Evolutionary conservation across 2,113 vertebrate species (phyloP).

Genomic region (Zapus hudsonius): DNA sequence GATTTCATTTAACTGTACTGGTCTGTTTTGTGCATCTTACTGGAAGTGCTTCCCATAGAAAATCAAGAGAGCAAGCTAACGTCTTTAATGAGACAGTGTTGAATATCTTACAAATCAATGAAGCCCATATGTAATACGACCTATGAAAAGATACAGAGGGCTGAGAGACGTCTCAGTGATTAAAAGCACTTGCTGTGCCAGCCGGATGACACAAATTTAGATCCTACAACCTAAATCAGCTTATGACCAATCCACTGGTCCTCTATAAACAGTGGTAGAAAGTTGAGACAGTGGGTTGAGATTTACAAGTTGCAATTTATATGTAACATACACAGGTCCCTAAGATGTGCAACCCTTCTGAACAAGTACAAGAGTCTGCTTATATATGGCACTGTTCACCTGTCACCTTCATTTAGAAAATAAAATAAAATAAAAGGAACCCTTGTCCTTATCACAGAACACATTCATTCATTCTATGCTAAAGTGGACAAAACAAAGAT

Average conservation of each 20-base stretch:
- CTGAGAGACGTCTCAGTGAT: neutral
- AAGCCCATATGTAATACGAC: slow-evolving; percentile 2
- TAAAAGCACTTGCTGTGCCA: neutral
- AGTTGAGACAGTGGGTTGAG: neutral
- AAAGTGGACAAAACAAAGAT: neutral
- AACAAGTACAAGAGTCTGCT: neutral
- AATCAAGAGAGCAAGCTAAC: neutral
- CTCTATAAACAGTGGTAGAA: neutral
- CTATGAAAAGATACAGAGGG: neutral
- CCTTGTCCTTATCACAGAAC: neutral
- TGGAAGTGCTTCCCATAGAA: neutral
- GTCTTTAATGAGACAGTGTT: neutral
- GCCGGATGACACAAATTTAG: neutral
- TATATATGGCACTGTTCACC: neutral
- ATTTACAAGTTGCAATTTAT: neutral
- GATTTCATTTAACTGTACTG: neutral
- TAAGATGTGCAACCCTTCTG: neutral
- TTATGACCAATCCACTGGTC: neutral
- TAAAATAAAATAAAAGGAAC: neutral
- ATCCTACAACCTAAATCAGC: neutral
- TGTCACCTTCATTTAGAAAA: neutral
- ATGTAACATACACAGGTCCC: neutral
- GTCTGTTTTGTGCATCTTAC: slow-evolving; percentile 3
- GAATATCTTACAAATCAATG: slow-evolving; percentile 54
- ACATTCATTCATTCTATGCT: neutral